These are phyloP conservation scores for Papilio gigon DNA, from an alignment of 2,888 invertebrate species.

Conservation along the genomic window DNA sequence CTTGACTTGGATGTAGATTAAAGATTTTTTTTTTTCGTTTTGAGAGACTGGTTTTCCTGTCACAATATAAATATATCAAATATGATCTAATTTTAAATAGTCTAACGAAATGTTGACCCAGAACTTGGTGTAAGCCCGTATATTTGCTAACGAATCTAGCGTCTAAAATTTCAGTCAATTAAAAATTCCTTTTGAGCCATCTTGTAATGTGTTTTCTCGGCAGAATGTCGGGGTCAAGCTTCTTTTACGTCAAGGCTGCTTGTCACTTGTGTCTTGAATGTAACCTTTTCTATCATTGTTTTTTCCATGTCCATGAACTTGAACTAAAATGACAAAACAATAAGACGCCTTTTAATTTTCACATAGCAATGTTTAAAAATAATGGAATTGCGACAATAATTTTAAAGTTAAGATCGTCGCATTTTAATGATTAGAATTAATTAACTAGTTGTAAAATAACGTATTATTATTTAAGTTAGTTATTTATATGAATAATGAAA, in stretches of 20 bases:
- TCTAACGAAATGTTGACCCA: background rate
- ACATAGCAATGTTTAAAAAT: background rate
- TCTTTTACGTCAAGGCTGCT: slow-evolving; percentile 21
- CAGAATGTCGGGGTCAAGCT: background rate
- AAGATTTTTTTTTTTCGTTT: no score
- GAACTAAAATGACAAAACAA: background rate
- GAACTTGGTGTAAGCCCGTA: background rate
- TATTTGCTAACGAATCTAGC: background rate
- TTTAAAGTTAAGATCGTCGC: background rate
- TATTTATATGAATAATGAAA: slow-evolving; percentile 24
- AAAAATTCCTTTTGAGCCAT: slow-evolving; percentile 9
- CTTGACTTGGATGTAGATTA: no score
- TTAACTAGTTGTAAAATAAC: background rate
- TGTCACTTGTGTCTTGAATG: background rate
- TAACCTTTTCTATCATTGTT: background rate
- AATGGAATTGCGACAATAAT: background rate
- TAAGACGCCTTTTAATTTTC: background rate
- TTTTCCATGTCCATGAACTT: slow-evolving; percentile 1
- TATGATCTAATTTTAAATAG: background rate
- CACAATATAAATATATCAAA: background rate
- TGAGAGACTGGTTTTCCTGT: background rate
- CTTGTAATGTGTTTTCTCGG: slow-evolving; percentile 20
- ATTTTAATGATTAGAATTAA: background rate
- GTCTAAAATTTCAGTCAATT: background rate
- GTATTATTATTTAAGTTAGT: background rate